Evolutionary conservation across 2,888 invertebrate species (phyloP).

Genomic region (Disparrhopalites patrizii): DNA sequence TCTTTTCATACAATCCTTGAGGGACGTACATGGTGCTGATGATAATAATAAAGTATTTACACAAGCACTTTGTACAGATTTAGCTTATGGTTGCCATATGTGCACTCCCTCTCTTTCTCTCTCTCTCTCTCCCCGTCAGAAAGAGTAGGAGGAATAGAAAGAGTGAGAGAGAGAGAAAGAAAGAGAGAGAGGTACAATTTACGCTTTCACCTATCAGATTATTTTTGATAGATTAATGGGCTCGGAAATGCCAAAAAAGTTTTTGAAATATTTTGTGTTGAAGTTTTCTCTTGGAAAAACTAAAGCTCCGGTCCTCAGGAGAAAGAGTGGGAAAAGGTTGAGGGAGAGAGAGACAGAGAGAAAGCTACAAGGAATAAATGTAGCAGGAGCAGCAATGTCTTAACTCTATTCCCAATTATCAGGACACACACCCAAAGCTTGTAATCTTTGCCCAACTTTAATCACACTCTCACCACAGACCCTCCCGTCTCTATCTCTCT

Average conservation of each 20-base stretch:
- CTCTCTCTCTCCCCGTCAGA: too few relatives aligned
- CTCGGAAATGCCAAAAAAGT: constrained; percentile 44
- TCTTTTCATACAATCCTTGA: background rate
- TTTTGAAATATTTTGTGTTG: constrained; percentile 33
- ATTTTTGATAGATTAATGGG: constrained; percentile 49
- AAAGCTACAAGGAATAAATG: background rate
- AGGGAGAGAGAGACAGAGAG: background rate
- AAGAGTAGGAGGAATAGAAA: too few relatives aligned
- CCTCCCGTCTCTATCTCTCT: background rate
- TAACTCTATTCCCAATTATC: background rate
- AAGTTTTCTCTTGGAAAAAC: constrained; percentile 21
- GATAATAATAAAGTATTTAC: background rate
- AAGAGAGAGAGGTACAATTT: constrained; percentile 31
- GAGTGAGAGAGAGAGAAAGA: background rate
- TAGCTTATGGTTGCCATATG: background rate
- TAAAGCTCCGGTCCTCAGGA: constrained; percentile 1
- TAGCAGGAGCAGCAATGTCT: background rate
- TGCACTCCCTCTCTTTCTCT: too few relatives aligned
- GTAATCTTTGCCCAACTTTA: background rate
- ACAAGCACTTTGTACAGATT: background rate
- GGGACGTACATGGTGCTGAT: background rate
- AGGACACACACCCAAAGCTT: background rate
- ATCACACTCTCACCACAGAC: constrained; percentile 1
- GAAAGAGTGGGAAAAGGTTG: too few relatives aligned
- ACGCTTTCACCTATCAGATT: constrained; percentile 48